phyloP scores from a whole-genome alignment of 2,797 vertebrate genomes.

The Pipistrellus kuhlii region DNA sequence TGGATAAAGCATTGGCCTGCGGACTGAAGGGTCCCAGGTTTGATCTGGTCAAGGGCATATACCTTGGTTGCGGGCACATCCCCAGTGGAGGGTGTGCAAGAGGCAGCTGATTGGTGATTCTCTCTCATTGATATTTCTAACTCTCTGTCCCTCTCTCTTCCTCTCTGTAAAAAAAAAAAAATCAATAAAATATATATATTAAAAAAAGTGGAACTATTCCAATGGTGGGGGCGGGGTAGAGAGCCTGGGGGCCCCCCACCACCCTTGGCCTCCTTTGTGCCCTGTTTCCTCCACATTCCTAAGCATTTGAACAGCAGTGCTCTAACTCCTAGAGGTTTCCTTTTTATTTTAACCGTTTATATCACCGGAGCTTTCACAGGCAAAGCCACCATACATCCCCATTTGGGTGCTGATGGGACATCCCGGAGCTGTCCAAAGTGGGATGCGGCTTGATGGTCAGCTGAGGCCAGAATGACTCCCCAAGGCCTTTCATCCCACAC shows the following conservation, averaged over 20 bases:
- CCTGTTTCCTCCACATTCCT: too few relatives aligned
- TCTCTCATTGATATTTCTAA: too few relatives aligned
- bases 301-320: neutral
- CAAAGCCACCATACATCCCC: neutral
- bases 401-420: neutral
- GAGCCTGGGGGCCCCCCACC: too few relatives aligned
- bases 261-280: neutral
- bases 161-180: too few relatives aligned
- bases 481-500: neutral
- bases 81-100: too few relatives aligned
- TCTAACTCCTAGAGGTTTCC: neutral
- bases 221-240: fast-evolving
- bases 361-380: neutral
- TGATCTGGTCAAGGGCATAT: too few relatives aligned
- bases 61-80: too few relatives aligned
- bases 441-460: neutral
- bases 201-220: neutral
- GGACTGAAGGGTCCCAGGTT: too few relatives aligned
- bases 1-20: too few relatives aligned
- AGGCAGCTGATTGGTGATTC: too few relatives aligned
- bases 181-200: too few relatives aligned
- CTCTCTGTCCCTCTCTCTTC: too few relatives aligned
- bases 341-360: neutral
- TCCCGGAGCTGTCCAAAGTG: neutral
- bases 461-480: neutral